Conservation (phyloP, 2,797 vertebrate genomes). For the Aphelocoma californica region DNA sequence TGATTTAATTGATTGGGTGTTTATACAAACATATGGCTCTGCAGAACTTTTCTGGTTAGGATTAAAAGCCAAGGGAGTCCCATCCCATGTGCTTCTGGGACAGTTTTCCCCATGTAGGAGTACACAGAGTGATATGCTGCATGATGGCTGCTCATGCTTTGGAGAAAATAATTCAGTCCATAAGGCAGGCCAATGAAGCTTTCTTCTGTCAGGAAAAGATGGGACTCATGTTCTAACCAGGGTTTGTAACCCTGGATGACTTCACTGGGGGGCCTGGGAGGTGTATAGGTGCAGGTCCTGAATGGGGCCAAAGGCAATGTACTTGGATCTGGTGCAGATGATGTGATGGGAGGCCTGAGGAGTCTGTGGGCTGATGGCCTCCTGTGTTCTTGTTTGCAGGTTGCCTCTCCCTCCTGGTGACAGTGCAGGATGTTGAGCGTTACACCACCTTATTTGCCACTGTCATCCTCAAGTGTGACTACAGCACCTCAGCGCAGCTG, state of each 20-base stretch:
- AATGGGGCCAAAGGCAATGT: neutral
- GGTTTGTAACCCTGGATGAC: neutral
- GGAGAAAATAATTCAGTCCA: neutral
- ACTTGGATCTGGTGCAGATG: neutral
- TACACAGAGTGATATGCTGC: neutral
- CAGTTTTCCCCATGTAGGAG: neutral
- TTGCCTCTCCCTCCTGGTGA: conserved; percentile 72
- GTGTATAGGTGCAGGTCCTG: neutral
- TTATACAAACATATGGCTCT: accelerated
- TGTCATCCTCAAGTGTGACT: conserved; percentile 87
- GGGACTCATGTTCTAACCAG: neutral
- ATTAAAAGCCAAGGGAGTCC: neutral
- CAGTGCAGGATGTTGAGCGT: conserved; percentile 71
- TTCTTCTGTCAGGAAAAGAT: neutral
- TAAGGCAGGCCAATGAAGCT: neutral
- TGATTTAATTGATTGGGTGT: neutral
- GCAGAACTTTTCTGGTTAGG: neutral
- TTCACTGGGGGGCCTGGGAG: neutral
- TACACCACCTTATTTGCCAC: conserved; percentile 84
- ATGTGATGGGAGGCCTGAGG: neutral
- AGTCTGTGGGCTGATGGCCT: neutral
- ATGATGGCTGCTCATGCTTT: neutral
- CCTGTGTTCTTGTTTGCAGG: conserved; percentile 63
- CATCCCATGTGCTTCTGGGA: neutral
- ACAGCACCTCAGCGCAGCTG: conserved; percentile 84